Percentiles rank a stretch among this genome's conserved stretches.
Evolutionary conservation across 2,113 vertebrate species (phyloP).

Genomic region (Perca flavescens): DNA sequence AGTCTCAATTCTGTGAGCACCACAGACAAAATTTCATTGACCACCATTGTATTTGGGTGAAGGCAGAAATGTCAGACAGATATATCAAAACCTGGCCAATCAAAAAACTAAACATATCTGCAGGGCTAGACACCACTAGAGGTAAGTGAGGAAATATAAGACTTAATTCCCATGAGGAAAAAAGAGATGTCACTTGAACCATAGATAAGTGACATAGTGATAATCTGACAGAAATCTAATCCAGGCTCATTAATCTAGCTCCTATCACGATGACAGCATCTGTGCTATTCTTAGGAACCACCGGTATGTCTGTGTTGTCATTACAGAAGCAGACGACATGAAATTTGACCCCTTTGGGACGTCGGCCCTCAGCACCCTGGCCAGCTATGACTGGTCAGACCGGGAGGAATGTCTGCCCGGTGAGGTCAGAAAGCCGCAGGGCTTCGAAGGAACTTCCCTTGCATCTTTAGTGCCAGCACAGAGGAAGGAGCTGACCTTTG

Average conservation of each 20-base stretch:
- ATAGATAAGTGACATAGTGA: constrained; percentile 1
- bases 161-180: background rate
- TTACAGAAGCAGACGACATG: constrained; percentile 94
- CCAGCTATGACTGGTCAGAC: constrained; percentile 92
- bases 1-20: background rate
- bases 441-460: constrained; percentile 75
- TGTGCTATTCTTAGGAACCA: constrained; percentile 70
- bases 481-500: constrained; percentile 90
- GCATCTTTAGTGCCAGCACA: constrained; percentile 82
- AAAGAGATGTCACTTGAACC: background rate
- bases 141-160: background rate
- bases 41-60: background rate
- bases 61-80: constrained; percentile 16
- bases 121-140: background rate
- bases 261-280: constrained; percentile 38
- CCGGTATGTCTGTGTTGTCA: constrained; percentile 82
- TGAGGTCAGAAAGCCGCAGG: constrained; percentile 83
- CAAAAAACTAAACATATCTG: background rate
- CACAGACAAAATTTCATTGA: background rate
- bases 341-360: constrained; percentile 92
- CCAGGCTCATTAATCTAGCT: constrained; percentile 32
- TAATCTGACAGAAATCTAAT: constrained; percentile 17
- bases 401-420: constrained; percentile 85
- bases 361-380: constrained; percentile 86
- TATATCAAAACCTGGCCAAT: background rate